phyloP scores from a whole-genome alignment of 2,113 vertebrate species.

The Andinoacara biseriatus region DNA sequence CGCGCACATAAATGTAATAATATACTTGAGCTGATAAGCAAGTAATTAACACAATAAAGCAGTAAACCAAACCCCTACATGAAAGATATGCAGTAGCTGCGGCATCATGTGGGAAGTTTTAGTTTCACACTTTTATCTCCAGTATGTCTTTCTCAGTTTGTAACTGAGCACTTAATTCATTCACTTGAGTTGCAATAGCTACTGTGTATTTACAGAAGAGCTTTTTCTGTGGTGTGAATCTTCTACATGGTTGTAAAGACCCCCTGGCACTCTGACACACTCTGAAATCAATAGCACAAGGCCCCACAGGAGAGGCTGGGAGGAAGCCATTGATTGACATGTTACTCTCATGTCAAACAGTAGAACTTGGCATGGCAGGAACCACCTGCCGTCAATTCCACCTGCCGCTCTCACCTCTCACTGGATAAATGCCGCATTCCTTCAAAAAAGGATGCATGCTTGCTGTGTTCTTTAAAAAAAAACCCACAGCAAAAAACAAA shows the following conservation, averaged over 20 bases:
- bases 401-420: constrained; percentile 63
- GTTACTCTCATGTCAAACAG: constrained; percentile 77
- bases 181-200: constrained; percentile 15
- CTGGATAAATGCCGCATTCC: constrained; percentile 1
- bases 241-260: constrained; percentile 55
- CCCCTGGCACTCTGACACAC: constrained; percentile 73
- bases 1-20: constrained; percentile 69
- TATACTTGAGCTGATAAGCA: constrained; percentile 68
- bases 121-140: constrained; percentile 8
- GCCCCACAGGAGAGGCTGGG: constrained; percentile 73
- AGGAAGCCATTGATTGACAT: constrained; percentile 81
- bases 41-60: constrained; percentile 62
- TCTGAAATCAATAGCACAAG: constrained; percentile 77
- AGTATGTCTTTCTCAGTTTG: neutral
- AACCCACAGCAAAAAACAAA: neutral
- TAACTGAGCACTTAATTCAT: constrained; percentile 14
- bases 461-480: constrained; percentile 12
- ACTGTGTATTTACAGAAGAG: constrained; percentile 21
- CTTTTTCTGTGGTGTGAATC: constrained; percentile 57
- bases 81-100: constrained; percentile 9
- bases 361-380: constrained; percentile 73
- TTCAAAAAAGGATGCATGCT: neutral
- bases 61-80: constrained; percentile 16
- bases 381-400: constrained; percentile 73
- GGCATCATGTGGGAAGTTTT: constrained; percentile 15